Percentiles rank a stretch among this genome's conserved stretches.
Conservation (phyloP, 2,113 vertebrate species). For the Xiphophorus couchianus region DNA sequence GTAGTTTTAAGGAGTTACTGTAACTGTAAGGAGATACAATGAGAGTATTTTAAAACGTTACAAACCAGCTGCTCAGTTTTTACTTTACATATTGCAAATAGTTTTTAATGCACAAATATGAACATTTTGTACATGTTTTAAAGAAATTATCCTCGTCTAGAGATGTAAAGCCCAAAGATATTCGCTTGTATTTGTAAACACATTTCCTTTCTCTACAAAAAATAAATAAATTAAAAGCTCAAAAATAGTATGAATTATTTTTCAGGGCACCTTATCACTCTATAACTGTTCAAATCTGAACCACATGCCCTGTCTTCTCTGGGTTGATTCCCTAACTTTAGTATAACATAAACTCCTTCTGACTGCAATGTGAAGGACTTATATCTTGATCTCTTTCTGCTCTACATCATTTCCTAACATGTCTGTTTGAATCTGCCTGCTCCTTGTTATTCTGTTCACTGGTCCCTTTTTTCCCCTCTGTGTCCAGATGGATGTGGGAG, state of each 20-base stretch:
- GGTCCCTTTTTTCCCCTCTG: conserved; percentile 19
- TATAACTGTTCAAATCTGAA: not conserved
- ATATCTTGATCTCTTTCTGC: not conserved
- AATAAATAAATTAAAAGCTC: not conserved
- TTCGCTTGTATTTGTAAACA: too few species aligned
- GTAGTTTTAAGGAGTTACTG: too few species aligned
- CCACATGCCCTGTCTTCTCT: not conserved
- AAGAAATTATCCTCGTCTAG: too few species aligned
- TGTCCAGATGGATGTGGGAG: conserved; percentile 73
- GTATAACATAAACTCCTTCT: not conserved
- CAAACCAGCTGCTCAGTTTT: not conserved
- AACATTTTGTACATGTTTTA: too few species aligned
- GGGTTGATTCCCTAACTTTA: not conserved
- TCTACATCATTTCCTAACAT: not conserved
- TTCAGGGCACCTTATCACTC: not conserved
- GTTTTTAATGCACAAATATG: too few species aligned
- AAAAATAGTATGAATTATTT: not conserved
- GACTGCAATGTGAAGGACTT: not conserved
- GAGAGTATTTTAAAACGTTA: not conserved
- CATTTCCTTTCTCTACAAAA: not conserved
- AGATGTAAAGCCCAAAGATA: too few species aligned
- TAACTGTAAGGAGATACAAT: too few species aligned
- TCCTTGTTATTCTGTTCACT: conserved; percentile 12
- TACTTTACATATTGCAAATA: too few species aligned
- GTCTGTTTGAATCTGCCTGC: conserved; percentile 21